A percentile compares a stretch with the other conserved stretches of the same genome.
Conservation (phyloP, 2,113 vertebrate species). For the Menidia beryllina region DNA sequence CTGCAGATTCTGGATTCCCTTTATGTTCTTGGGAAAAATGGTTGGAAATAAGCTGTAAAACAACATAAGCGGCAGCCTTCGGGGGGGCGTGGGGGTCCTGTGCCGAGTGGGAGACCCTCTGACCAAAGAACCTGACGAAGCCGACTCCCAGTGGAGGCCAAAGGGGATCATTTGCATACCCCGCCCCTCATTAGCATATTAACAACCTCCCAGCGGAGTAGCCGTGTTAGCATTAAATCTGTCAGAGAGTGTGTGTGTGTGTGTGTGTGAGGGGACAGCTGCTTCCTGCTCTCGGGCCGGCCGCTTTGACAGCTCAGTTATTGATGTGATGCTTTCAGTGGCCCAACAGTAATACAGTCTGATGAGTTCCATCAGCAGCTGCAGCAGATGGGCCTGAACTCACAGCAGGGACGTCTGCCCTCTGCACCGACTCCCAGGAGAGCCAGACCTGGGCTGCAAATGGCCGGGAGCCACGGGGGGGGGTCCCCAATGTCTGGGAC, state of each 20-base stretch:
- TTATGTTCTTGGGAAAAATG: no score
- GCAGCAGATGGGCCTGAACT: slow-evolving; percentile 35
- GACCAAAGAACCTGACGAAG: slow-evolving; percentile 29
- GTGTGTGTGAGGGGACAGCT: slow-evolving; percentile 41
- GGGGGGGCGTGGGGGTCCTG: slow-evolving; percentile 9
- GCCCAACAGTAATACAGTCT: slow-evolving; percentile 3
- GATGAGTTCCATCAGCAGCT: slow-evolving; percentile 4
- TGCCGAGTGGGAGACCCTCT: background rate
- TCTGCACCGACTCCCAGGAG: background rate
- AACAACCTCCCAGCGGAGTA: slow-evolving; percentile 56
- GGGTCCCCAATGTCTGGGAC: no score
- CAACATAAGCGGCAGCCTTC: background rate
- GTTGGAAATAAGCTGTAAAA: no score
- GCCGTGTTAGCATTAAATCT: slow-evolving; percentile 21
- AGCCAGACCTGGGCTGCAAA: background rate
- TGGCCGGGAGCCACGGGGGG: background rate
- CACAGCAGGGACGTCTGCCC: background rate
- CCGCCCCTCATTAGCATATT: slow-evolving; percentile 64
- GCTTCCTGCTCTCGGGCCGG: slow-evolving; percentile 62
- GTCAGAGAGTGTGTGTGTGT: slow-evolving; percentile 31
- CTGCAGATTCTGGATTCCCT: no score
- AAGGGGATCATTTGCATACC: slow-evolving; percentile 70
- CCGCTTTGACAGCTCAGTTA: slow-evolving; percentile 72
- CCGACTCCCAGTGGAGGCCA: slow-evolving; percentile 18
- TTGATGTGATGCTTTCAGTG: slow-evolving; percentile 60